Conservation (phyloP, 2,888 invertebrate genomes). For the Andrena bucephala region DNA sequence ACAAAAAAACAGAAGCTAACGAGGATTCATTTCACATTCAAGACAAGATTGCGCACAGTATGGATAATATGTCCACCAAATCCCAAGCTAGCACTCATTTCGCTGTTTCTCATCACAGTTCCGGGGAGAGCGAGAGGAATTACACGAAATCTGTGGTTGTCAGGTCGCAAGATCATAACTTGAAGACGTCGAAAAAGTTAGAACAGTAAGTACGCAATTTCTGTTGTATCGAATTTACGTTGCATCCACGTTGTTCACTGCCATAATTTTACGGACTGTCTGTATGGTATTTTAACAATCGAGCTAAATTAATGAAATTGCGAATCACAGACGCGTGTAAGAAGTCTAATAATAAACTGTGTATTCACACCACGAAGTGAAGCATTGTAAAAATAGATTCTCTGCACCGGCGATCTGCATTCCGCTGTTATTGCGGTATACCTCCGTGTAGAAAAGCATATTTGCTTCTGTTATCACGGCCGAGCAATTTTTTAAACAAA, state of each 20-base stretch:
- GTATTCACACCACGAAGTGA: conserved; percentile 72
- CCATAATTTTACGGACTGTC: not conserved
- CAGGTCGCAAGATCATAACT: conserved; percentile 77
- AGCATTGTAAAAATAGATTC: conserved; percentile 82
- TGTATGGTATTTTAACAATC: not conserved
- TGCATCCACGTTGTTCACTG: conserved; percentile 17
- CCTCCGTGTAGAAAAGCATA: conserved; percentile 50
- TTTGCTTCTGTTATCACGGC: not conserved
- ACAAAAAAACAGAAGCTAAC: conserved; percentile 65
- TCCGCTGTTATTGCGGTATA: conserved; percentile 65
- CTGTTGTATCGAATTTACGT: conserved; percentile 9
- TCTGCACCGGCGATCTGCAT: conserved; percentile 70
- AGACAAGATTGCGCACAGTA: conserved; percentile 59
- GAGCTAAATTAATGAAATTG: conserved; percentile 50
- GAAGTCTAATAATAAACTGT: conserved; percentile 80
- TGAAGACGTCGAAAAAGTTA: conserved; percentile 81
- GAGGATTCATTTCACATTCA: conserved; percentile 23
- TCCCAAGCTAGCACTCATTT: conserved; percentile 81
- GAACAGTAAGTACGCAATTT: conserved; percentile 79
- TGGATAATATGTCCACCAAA: conserved; percentile 79
- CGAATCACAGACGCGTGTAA: conserved; percentile 56
- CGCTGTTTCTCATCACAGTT: conserved; percentile 81
- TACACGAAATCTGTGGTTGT: conserved; percentile 82
- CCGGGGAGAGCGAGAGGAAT: conserved; percentile 82
- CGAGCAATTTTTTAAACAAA: conserved; percentile 10